phyloP scores from a whole-genome alignment of 35 echinoderm and acorn worm genomes.

The Apostichopus parvimensis region DNA sequence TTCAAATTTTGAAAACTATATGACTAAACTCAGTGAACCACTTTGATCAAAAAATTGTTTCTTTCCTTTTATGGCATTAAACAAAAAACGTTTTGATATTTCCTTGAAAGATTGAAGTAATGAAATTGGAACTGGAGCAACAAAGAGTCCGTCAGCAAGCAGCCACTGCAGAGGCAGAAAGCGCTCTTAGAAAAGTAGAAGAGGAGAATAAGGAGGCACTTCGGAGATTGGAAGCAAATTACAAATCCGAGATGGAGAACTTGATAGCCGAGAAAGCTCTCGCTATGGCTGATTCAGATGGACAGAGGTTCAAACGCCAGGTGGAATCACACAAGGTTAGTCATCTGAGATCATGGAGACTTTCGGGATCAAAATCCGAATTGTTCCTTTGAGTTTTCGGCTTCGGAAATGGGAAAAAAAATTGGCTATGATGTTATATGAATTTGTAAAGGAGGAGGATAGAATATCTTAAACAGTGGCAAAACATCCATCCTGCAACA shows the following conservation, averaged over 20 bases:
- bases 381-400: too few species aligned
- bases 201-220: slow-evolving; percentile 73
- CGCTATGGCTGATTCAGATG: slow-evolving; percentile 53
- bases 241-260: slow-evolving; percentile 77
- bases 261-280: slow-evolving; percentile 69
- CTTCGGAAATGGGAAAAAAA: too few species aligned
- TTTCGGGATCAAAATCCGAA: too few species aligned
- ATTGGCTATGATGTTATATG: too few species aligned
- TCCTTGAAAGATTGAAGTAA: slow-evolving; percentile 56
- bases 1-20: too few species aligned
- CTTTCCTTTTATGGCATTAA: too few species aligned
- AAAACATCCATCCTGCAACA: too few species aligned
- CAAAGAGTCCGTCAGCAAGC: slow-evolving; percentile 73
- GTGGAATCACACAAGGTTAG: slow-evolving; percentile 83
- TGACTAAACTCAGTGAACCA: too few species aligned
- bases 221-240: slow-evolving; percentile 29
- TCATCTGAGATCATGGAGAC: too few species aligned
- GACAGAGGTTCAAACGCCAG: slow-evolving; percentile 61
- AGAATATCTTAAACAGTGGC: too few species aligned
- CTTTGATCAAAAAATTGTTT: too few species aligned
- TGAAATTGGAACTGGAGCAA: slow-evolving; percentile 85
- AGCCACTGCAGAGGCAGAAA: slow-evolving; percentile 74
- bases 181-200: slow-evolving; percentile 55
- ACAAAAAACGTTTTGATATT: background rate
- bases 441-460: too few species aligned